Conservation (phyloP, 2,888 invertebrate genomes). For the Meloe dianella region DNA sequence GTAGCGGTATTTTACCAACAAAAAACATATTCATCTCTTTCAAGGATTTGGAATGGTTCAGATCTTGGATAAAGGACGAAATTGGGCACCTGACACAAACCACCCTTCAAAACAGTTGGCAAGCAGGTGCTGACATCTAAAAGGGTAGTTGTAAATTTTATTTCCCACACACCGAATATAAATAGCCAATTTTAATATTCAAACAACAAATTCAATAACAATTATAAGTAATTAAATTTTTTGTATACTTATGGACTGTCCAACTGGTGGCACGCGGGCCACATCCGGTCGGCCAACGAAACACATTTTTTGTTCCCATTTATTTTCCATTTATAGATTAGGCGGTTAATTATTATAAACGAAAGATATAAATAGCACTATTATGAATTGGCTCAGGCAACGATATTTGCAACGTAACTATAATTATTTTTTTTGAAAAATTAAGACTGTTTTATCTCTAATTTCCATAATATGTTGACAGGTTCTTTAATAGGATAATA, state of each 20-base stretch:
- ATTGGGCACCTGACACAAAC: constrained; percentile 17
- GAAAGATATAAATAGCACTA: too few relatives aligned
- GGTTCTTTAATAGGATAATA: background rate
- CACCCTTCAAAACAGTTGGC: background rate
- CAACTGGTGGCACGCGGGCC: too few relatives aligned
- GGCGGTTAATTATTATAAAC: too few relatives aligned
- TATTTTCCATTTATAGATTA: too few relatives aligned
- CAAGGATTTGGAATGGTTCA: constrained; percentile 12
- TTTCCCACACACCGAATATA: background rate
- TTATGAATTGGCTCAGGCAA: background rate
- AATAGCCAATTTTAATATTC: too few relatives aligned
- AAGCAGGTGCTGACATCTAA: constrained; percentile 24
- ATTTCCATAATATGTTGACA: background rate
- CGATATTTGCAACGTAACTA: too few relatives aligned
- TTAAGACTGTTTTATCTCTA: background rate
- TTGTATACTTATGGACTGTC: too few relatives aligned
- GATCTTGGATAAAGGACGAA: constrained; percentile 11
- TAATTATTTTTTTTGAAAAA: background rate
- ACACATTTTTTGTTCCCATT: too few relatives aligned
- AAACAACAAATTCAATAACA: too few relatives aligned
- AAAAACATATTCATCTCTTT: too few relatives aligned
- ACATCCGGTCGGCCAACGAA: too few relatives aligned
- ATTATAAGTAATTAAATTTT: too few relatives aligned
- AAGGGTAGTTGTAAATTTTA: background rate
- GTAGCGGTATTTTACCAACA: constrained; percentile 31